These are phyloP conservation scores for Pygoscelis antarcticus DNA, from an alignment of 2,113 vertebrate species.

Conservation along the genomic window DNA sequence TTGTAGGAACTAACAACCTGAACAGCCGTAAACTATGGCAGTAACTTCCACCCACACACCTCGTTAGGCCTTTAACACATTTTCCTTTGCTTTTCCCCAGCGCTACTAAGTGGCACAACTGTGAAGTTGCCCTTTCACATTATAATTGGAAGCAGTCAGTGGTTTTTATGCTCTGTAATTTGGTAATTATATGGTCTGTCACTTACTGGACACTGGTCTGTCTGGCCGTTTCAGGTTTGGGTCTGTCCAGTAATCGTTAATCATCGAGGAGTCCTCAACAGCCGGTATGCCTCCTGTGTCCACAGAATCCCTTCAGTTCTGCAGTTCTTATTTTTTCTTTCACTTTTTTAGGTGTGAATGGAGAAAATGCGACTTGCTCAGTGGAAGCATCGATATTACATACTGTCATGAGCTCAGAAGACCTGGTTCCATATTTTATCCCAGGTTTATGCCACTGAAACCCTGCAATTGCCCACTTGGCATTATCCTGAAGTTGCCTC, in stretches of 20 bases:
- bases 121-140: constrained; percentile 41
- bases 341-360: not conserved
- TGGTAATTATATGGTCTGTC: constrained; percentile 48
- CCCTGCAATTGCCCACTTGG: not conserved
- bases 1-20: constrained; percentile 41
- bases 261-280: not conserved
- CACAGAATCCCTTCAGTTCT: not conserved
- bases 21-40: constrained; percentile 31
- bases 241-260: not conserved
- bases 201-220: constrained; percentile 19
- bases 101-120: not conserved
- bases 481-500: not conserved
- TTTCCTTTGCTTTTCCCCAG: constrained; percentile 55
- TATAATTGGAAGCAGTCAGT: constrained; percentile 62
- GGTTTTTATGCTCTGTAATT: constrained; percentile 57
- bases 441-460: not conserved
- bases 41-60: constrained; percentile 58
- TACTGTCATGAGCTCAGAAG: not conserved
- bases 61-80: constrained; percentile 73
- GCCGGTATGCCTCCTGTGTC: not conserved
- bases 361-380: not conserved
- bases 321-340: accelerated
- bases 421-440: not conserved
- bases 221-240: not conserved
- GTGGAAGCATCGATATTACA: not conserved